Percentiles rank a stretch among this genome's conserved stretches.
Conservation (phyloP, 1,140 invertebrate species). For the Trachymyrmex cornetzi region DNA sequence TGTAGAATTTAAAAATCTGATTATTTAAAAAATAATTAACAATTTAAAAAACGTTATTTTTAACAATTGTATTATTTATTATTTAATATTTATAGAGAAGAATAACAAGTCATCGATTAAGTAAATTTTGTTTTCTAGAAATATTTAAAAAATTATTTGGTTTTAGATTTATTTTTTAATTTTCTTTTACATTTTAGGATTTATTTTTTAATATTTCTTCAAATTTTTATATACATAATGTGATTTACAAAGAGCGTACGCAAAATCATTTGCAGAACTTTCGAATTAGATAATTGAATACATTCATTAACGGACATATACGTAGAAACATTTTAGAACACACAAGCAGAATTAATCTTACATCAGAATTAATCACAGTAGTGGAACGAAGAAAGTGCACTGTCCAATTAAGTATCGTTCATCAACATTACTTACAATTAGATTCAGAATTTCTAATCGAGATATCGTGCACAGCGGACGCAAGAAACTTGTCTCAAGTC, state of each 20-base stretch:
- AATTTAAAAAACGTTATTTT: background rate
- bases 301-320: background rate
- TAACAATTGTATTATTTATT: background rate
- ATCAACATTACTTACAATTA: background rate
- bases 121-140: background rate
- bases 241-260: background rate
- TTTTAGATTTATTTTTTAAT: background rate
- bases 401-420: slow-evolving; percentile 36
- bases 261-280: background rate
- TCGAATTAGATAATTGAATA: background rate
- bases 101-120: background rate
- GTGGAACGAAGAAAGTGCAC: background rate
- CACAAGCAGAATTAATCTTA: slow-evolving; percentile 20
- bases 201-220: background rate
- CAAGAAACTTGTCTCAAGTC: slow-evolving; percentile 13
- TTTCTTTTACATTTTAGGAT: background rate
- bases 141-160: background rate
- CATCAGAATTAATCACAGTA: slow-evolving; percentile 26
- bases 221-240: too few relatives aligned
- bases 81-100: background rate
- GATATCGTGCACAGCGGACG: background rate
- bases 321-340: background rate
- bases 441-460: slow-evolving; percentile 18
- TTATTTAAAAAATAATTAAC: slow-evolving; percentile 12
- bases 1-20: background rate